Conservation (phyloP, 2,113 vertebrate genomes). For the Mesoclemmys tuberculata region DNA sequence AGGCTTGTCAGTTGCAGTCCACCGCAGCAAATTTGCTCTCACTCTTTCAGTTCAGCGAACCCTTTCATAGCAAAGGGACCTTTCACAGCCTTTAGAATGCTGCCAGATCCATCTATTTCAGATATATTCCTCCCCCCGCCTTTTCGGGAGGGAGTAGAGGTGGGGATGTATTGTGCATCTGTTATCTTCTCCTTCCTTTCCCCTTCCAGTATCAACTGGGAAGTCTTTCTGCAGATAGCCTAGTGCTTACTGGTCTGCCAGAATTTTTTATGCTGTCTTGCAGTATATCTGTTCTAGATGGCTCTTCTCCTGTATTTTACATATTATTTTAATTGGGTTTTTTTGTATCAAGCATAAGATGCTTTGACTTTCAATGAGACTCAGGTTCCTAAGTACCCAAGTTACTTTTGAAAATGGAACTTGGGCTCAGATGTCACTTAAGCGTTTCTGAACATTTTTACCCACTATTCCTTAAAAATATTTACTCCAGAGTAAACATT, state of each 20-base stretch:
- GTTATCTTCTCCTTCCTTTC: not conserved
- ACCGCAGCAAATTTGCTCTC: not conserved
- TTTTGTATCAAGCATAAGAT: not conserved
- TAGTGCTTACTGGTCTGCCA: not conserved
- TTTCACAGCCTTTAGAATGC: not conserved
- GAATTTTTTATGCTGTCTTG: not conserved
- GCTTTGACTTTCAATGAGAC: not conserved
- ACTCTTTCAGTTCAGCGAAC: constrained; percentile 14
- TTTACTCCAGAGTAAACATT: not conserved
- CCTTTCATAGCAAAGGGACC: not conserved
- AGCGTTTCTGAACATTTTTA: not conserved
- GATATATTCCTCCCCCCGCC: not conserved
- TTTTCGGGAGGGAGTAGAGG: not conserved
- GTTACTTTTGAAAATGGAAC: not conserved
- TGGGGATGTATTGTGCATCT: not conserved
- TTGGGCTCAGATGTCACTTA: not conserved
- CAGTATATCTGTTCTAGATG: not conserved
- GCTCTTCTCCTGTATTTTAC: not conserved
- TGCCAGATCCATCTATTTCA: not conserved
- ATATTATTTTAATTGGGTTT: not conserved
- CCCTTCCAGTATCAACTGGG: not conserved
- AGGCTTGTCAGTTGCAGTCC: constrained; percentile 9
- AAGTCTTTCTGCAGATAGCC: not conserved
- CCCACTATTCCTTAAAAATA: not conserved
- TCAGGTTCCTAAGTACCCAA: no score